These are phyloP conservation scores for Heloderma charlesbogerti DNA, from an alignment of 2,113 vertebrate genomes.

Conservation along the genomic window DNA sequence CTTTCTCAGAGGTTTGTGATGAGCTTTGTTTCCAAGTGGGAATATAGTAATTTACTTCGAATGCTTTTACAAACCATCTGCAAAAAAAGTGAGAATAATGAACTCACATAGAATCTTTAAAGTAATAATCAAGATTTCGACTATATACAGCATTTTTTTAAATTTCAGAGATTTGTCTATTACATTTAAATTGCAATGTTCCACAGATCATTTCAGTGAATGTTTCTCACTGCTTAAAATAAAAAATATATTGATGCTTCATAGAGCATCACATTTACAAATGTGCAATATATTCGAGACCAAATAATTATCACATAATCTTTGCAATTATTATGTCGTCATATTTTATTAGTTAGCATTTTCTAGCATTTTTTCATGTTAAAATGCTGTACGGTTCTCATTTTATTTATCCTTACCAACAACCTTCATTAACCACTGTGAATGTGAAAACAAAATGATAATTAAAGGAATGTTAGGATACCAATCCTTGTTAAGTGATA, in stretches of 20 bases:
- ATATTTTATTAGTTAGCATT: neutral
- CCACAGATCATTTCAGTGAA: conserved; percentile 20
- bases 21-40: conserved; percentile 12
- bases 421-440: neutral
- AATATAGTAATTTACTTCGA: neutral
- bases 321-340: neutral
- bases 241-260: conserved; percentile 18
- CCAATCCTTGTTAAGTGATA: neutral
- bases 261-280: neutral
- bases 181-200: conserved; percentile 39
- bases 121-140: conserved; percentile 35
- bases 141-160: neutral
- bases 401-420: neutral
- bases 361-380: neutral
- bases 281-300: neutral
- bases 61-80: conserved; percentile 22
- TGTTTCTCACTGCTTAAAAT: conserved; percentile 18
- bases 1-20: conserved; percentile 8
- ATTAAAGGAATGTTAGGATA: neutral
- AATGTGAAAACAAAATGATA: neutral
- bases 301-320: neutral
- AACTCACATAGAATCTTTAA: neutral
- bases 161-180: conserved; percentile 17
- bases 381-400: neutral
- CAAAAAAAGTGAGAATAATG: neutral